Evolutionary conservation across 2,797 vertebrate species (phyloP).

Genomic region (Typhlichthys subterraneus): DNA sequence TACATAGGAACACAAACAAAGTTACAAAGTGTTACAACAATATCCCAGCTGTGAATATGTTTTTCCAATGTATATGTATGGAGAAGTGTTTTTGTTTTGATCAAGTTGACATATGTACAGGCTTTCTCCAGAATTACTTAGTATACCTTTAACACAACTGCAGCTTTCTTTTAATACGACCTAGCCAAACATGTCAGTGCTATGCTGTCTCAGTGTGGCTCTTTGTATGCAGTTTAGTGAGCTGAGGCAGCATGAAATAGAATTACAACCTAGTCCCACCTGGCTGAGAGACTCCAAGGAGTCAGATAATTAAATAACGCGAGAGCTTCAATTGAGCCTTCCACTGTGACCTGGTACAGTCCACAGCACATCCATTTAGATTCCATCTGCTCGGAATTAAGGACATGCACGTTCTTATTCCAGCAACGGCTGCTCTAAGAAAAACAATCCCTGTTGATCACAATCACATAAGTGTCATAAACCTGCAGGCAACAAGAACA

Average conservation of each 20-base stretch:
- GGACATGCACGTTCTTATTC: constrained; percentile 61
- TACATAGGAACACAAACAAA: too few species aligned
- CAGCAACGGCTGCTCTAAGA: constrained; percentile 54
- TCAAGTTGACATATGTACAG: too few species aligned
- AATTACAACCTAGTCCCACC: constrained; percentile 53
- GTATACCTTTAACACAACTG: too few species aligned
- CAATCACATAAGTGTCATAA: constrained; percentile 58
- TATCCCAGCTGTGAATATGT: too few species aligned
- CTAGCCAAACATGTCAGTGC: background rate
- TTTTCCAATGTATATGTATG: too few species aligned
- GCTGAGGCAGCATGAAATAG: constrained; percentile 32
- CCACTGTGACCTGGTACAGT: constrained; percentile 68
- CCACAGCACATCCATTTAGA: constrained; percentile 65
- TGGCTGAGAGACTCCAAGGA: constrained; percentile 56
- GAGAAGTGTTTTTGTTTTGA: too few species aligned
- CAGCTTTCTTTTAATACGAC: background rate
- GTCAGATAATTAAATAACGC: constrained; percentile 66
- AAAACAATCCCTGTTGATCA: constrained; percentile 65
- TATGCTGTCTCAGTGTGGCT: background rate
- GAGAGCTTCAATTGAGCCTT: constrained; percentile 64
- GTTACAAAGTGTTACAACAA: too few species aligned
- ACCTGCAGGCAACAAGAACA: constrained; percentile 49
- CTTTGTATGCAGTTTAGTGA: constrained; percentile 18
- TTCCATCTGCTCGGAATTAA: constrained; percentile 73
- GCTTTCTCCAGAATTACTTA: too few species aligned